phyloP scores from a whole-genome alignment of 2,888 invertebrate species.

The Nephrotoma guestfalica region DNA sequence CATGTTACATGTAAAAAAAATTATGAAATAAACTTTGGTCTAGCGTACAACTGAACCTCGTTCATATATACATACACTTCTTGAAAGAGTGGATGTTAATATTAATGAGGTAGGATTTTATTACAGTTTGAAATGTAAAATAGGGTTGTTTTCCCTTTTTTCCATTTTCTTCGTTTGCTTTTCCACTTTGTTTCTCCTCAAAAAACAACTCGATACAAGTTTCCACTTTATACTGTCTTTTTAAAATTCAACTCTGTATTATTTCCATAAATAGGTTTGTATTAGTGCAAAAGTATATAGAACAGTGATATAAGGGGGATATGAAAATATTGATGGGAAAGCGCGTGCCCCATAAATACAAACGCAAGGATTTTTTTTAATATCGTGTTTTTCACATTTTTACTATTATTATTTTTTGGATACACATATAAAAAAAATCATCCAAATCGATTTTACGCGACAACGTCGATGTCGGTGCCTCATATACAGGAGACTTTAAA shows the following conservation, averaged over 20 bases:
- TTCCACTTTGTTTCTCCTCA: neutral
- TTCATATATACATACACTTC: neutral
- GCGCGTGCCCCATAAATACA: neutral
- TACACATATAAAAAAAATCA: neutral
- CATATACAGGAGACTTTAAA: neutral
- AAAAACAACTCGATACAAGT: neutral
- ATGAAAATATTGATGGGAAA: neutral
- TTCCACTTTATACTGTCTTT: neutral
- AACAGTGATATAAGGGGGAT: neutral
- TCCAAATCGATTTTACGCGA: conserved; percentile 3
- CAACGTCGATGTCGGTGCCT: neutral
- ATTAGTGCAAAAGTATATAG: neutral
- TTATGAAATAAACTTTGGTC: conserved; percentile 2
- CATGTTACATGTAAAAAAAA: neutral
- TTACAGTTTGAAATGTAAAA: neutral
- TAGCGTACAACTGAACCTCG: conserved; percentile 2
- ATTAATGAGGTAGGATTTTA: neutral
- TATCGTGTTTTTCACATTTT: neutral
- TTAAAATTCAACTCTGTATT: neutral
- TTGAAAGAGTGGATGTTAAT: neutral
- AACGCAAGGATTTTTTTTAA: neutral
- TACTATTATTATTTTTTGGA: neutral
- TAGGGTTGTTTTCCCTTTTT: neutral
- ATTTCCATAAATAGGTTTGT: neutral
- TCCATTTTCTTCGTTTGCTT: neutral